Percentiles rank a stretch among this genome's conserved stretches.
Conservation (phyloP, 2,888 invertebrate species). For the Prosapia bicincta region DNA sequence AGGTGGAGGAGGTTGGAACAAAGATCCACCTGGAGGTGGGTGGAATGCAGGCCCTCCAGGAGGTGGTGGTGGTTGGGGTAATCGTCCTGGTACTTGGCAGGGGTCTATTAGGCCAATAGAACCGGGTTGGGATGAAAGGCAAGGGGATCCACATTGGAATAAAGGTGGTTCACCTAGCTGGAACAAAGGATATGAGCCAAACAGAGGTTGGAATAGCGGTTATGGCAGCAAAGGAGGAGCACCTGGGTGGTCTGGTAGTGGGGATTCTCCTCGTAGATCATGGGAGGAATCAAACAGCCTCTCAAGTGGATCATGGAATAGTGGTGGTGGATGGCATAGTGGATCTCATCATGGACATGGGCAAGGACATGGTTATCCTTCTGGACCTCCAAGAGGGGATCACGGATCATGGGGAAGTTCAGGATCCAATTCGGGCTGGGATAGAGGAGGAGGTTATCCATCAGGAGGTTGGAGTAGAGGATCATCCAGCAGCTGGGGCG, state of each 20-base stretch:
- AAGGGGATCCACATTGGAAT: not conserved
- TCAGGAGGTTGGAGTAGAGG: not conserved
- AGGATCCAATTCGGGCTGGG: not conserved
- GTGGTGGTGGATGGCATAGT: conserved; percentile 1
- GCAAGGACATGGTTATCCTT: not conserved
- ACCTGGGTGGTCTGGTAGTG: not conserved
- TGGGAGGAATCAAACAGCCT: not conserved
- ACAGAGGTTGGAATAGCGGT: not conserved
- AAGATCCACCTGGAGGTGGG: not conserved
- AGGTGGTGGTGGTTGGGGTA: conserved; percentile 15
- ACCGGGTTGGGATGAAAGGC: conserved; percentile 18
- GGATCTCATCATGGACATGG: not conserved
- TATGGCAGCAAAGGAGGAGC: not conserved
- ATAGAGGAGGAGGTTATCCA: not conserved
- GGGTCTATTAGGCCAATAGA: conserved; percentile 23
- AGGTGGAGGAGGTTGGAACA: conserved; percentile 14
- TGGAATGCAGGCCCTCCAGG: conserved; percentile 8
- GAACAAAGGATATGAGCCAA: not conserved
- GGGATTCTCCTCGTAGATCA: not conserved
- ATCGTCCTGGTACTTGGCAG: conserved; percentile 8
- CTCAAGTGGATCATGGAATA: conserved; percentile 7
- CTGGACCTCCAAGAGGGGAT: conserved; percentile 2
- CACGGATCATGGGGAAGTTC: not conserved
- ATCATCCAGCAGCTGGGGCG: not conserved
- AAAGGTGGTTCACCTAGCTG: not conserved